Evolutionary conservation across 2,888 invertebrate species (phyloP), one percentile per base, ranked within the genome.

Genomic region (Pristionchus entomophagus): DNA sequence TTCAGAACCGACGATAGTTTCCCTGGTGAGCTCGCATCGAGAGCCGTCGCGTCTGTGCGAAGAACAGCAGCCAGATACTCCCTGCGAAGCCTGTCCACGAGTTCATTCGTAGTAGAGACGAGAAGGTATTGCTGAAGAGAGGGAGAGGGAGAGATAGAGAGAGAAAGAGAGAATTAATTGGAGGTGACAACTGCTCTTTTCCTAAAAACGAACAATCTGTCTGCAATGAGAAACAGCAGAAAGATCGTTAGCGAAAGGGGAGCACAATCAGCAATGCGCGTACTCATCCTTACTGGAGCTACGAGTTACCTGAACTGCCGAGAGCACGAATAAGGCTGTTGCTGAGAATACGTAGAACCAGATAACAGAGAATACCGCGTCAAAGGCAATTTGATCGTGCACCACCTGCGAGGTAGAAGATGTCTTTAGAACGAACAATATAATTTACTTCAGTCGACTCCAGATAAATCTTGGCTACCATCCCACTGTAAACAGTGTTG

Each of bases 101-200:
- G 19, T 10, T 35, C 26, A 32, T 19, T n/a, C 12, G 81, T 81
- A 1, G 81, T 45, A 0, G 41, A 49, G 0, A 35, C 22, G 0
- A 81, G 38, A 2, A 81, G 38, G n/a, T 81, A 38, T 81, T 81
- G 81, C 81, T 81, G 56, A 0, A 78, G 38, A 17, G 62, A 56
- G 56, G 0, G 26, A 56, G n/a, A 2, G 26, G 26, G 0, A 51
- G 19, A n/a, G n/a, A n/a, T n/a, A n/a, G n/a, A n/a, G n/a, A n/a
- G n/a, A n/a, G n/a, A n/a, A n/a, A n/a, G n/a, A n/a, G n/a, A n/a
- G n/a, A n/a, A n/a, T n/a, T n/a, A n/a, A n/a, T n/a, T n/a, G n/a
- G n/a, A n/a, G n/a, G n/a, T n/a, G n/a, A n/a, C n/a, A n/a, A n/a
- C n/a, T n/a, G n/a, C n/a, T n/a, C n/a, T n/a, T n/a, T n/a, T n/a